Conservation (phyloP, 2,113 vertebrate species). For the Onychostruthus taczanowskii region DNA sequence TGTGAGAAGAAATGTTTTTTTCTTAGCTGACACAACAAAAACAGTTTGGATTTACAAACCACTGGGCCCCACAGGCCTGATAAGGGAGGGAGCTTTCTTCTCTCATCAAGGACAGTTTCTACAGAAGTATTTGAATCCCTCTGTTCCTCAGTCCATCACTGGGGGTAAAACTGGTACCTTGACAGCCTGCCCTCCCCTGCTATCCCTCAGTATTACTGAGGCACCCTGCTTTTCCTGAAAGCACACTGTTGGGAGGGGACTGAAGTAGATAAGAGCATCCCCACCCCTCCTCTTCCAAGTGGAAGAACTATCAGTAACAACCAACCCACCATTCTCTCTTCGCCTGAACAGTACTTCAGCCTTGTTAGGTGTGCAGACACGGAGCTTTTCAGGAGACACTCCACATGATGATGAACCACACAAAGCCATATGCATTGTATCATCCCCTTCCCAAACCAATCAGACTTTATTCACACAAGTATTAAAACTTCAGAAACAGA, state of each 20-base stretch:
- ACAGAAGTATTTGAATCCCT: not conserved
- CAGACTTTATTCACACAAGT: not conserved
- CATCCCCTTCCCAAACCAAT: not conserved
- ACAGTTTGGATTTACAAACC: not conserved
- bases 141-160: not conserved
- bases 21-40: not conserved
- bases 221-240: not conserved
- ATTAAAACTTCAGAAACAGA: not conserved
- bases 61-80: not conserved
- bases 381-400: not conserved
- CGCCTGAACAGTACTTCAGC: not conserved
- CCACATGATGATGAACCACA: not conserved
- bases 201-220: not conserved
- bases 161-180: not conserved
- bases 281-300: not conserved
- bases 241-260: accelerated
- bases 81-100: not conserved
- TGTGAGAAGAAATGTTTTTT: not conserved
- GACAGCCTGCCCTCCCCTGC: not conserved
- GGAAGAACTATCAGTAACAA: not conserved
- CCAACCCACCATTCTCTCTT: not conserved
- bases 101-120: not conserved
- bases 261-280: not conserved
- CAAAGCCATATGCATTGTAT: not conserved
- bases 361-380: not conserved